Percentiles rank a stretch among this genome's conserved stretches.
phyloP scores from a whole-genome alignment of 2,113 vertebrate genomes.

The Phalacrocorax carbo region DNA sequence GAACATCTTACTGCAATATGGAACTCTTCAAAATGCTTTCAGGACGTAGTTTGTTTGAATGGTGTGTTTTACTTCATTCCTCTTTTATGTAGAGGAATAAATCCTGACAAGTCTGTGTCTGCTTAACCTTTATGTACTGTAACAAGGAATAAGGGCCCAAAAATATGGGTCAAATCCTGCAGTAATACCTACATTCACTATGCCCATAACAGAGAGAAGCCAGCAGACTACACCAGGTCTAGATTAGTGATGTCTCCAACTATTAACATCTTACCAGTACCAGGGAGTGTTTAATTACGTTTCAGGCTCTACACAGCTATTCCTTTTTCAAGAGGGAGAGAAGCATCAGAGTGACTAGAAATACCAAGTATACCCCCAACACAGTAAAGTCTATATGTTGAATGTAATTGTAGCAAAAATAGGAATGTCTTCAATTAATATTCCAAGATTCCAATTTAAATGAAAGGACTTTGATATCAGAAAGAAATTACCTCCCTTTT shows the following conservation, averaged over 20 bases:
- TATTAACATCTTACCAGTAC: background rate
- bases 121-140: background rate
- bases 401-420: background rate
- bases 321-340: background rate
- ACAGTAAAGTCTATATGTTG: background rate
- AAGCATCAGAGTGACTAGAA: background rate
- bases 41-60: background rate
- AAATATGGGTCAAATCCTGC: no score
- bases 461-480: background rate
- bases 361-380: background rate
- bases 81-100: background rate
- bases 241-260: background rate
- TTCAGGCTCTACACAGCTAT: background rate
- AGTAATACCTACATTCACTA: background rate
- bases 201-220: background rate
- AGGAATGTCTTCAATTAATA: background rate
- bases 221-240: background rate
- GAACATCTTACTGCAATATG: background rate
- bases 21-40: conserved; percentile 1
- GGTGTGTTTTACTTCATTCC: background rate
- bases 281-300: background rate
- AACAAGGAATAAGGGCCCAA: background rate
- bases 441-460: background rate
- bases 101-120: background rate
- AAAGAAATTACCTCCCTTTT: background rate